Base-by-base conservation (phyloP, 2,113 vertebrate species). In the Meles meles region DNA sequence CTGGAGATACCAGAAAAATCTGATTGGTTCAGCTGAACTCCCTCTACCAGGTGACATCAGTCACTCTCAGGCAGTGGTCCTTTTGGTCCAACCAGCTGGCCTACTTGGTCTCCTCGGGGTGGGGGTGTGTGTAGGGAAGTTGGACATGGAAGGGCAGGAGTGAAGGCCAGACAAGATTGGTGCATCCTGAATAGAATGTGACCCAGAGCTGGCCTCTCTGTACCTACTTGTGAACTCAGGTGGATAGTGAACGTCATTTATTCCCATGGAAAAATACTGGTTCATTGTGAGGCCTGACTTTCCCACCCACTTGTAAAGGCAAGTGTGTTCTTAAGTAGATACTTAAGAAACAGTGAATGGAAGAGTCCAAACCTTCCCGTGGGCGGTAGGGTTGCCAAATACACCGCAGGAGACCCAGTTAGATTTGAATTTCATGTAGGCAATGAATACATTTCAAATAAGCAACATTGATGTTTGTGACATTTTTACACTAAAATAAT, bases 361-460 rank as follows among this genome's bases (percentile, higher is more conserved):
- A 71, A 95, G 29, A 5, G 12, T 88, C 21, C 49, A 92, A 37
- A 69, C 92, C 39, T n/a, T 91, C 49, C 59, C 42, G 7, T 61
- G 88, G n/a, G 14, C 14, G 12, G n/a, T 55, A 47, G 31, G 6
- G 31, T 61, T 85, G n/a, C 42, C 71, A 93, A 86, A 96, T 76
- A 77, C 74, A 87, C 82, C 29, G 86, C 23, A 80, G 25, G 37
- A 42, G 71, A 31, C 27, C 18, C 49, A 37, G 61, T 34, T 57
- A 84, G 72, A 92, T 83, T 88, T 72, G 84, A 89, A 80, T 86
- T 96, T 88, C 59, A 52, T 55, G 34, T 71, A 91, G 93, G n/a
- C 37, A 59, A 13, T 74, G 92, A 72, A 76, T 74, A 59, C 2
- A 49, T 57, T 96, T 90, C 31, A 18, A 12, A 61, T n/a, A 82